These are phyloP conservation scores for Prionace glauca DNA, from an alignment of 2,797 vertebrate genomes.

Conservation along the genomic window DNA sequence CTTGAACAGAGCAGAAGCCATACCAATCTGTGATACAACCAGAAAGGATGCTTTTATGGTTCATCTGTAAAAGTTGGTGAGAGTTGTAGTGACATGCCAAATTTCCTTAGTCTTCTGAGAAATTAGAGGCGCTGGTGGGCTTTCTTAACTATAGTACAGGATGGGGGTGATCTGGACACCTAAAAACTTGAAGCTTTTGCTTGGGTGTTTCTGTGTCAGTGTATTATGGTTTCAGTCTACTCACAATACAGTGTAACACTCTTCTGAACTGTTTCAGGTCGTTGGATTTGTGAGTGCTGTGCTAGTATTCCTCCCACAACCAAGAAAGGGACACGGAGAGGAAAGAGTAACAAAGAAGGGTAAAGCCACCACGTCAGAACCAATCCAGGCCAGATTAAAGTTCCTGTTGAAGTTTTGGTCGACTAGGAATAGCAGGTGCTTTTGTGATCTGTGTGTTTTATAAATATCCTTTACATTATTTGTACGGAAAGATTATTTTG, in stretches of 20 bases:
- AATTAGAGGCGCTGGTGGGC: no score
- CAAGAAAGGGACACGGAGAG: slow-evolving; percentile 80
- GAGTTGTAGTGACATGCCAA: no score
- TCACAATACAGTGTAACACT: neutral
- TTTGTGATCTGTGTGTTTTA: slow-evolving; percentile 15
- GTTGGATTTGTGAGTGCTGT: slow-evolving; percentile 94
- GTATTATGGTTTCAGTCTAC: neutral
- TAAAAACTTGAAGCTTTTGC: no score
- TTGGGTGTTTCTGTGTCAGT: neutral
- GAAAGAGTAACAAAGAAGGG: slow-evolving; percentile 78
- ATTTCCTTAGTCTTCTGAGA: no score
- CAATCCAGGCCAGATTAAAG: slow-evolving; percentile 3
- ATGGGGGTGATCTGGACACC: no score
- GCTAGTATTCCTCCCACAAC: slow-evolving; percentile 72
- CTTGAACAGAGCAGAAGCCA: no score
- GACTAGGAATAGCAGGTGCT: neutral
- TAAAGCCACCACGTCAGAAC: slow-evolving; percentile 48
- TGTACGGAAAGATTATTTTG: slow-evolving; percentile 32
- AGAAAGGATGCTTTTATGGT: no score
- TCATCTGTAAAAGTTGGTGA: no score
- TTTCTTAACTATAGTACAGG: no score
- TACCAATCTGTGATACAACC: no score
- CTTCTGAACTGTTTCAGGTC: slow-evolving; percentile 63
- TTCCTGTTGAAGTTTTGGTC: neutral
- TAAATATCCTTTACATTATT: slow-evolving; percentile 32